Evolutionary conservation across 2,888 invertebrate genomes (phyloP).

Genomic region (Sarcophaga caerulescens): DNA sequence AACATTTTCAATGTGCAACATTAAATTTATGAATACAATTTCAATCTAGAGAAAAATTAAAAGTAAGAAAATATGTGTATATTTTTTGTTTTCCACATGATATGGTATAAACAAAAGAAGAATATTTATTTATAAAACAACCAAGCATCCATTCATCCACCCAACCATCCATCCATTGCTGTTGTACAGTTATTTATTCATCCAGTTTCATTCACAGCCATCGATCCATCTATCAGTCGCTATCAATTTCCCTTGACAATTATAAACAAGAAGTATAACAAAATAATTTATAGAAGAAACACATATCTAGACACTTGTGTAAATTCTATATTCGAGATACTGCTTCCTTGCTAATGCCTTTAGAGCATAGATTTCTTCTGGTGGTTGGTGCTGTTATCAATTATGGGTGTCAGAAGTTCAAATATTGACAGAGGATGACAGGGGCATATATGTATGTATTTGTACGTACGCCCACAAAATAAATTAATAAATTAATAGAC

Average conservation of each 20-base stretch:
- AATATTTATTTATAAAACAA: slow-evolving; percentile 32
- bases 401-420: slow-evolving; percentile 52
- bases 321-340: slow-evolving; percentile 4
- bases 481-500: background rate
- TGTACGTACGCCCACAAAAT: slow-evolving; percentile 18
- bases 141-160: slow-evolving; percentile 4
- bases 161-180: background rate
- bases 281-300: slow-evolving; percentile 16
- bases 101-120: slow-evolving; percentile 3
- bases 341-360: background rate
- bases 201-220: slow-evolving; percentile 25
- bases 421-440: slow-evolving; percentile 25
- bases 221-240: slow-evolving; percentile 37
- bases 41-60: background rate
- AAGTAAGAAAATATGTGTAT: background rate
- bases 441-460: background rate
- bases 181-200: background rate
- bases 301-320: slow-evolving; percentile 15
- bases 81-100: background rate
- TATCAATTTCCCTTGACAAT: slow-evolving; percentile 58
- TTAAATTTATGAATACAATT: background rate
- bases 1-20: too few species aligned
- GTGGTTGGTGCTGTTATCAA: slow-evolving; percentile 42
- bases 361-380: background rate
- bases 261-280: slow-evolving; percentile 51